phyloP scores from a whole-genome alignment of 2,113 vertebrate genomes.

The Phaethornis superciliosus region DNA sequence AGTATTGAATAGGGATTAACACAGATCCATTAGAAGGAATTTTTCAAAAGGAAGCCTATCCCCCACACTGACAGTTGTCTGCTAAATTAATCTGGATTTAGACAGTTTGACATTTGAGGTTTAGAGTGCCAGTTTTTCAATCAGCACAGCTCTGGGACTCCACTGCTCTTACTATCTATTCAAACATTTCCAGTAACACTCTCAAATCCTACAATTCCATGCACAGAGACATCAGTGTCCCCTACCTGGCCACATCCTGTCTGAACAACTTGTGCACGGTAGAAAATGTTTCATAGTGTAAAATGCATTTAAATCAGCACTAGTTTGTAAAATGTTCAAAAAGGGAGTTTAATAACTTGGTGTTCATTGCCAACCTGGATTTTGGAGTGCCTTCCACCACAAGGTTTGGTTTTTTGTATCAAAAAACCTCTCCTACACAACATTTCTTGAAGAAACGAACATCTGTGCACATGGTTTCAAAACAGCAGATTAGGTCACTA shows the following conservation, averaged over 20 bases:
- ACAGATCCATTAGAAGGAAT: background rate
- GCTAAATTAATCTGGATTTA: background rate
- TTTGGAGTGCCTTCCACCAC: background rate
- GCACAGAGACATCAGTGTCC: background rate
- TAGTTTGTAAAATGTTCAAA: background rate
- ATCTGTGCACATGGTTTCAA: constrained; percentile 23
- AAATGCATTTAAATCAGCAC: background rate
- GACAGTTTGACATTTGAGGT: constrained; percentile 6
- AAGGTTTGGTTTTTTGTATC: background rate
- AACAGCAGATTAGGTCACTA: constrained; percentile 19
- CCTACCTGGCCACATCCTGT: background rate
- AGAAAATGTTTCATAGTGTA: background rate
- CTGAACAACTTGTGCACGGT: background rate
- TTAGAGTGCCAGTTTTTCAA: background rate
- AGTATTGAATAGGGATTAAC: background rate
- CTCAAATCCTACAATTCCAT: background rate
- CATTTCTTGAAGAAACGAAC: background rate
- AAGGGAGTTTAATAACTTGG: background rate
- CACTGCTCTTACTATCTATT: background rate
- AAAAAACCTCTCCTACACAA: background rate
- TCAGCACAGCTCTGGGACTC: background rate
- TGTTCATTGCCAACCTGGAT: background rate
- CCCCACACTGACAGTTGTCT: background rate
- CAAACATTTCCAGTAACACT: background rate
- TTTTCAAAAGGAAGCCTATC: background rate